phyloP scores from a whole-genome alignment of 2,113 vertebrate species.

The Alaudala cheleensis region DNA sequence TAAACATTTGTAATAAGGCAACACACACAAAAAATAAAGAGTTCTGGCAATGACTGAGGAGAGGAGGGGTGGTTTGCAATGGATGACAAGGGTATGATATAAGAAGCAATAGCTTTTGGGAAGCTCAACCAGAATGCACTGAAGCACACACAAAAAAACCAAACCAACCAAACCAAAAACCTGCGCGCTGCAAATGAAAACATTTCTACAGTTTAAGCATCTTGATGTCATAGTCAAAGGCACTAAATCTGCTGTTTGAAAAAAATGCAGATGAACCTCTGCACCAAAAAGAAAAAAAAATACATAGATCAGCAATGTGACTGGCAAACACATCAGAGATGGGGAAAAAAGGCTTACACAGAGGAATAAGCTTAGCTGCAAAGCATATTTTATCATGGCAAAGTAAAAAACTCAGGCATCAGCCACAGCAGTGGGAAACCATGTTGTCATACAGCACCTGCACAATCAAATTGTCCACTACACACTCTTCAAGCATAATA shows the following conservation, averaged over 20 bases:
- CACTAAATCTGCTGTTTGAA: conserved; percentile 58
- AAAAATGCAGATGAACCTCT: conserved; percentile 78
- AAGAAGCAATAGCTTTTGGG: conserved; percentile 67
- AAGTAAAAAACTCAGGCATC: conserved; percentile 63
- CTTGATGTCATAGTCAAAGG: conserved; percentile 61
- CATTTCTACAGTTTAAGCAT: conserved; percentile 58
- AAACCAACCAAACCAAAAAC: not conserved
- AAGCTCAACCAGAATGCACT: conserved; percentile 71
- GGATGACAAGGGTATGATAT: conserved; percentile 53
- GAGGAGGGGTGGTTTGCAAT: conserved; percentile 38
- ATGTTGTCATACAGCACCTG: conserved; percentile 69
- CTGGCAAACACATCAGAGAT: conserved; percentile 87
- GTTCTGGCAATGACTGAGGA: conserved; percentile 42
- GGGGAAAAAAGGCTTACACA: conserved; percentile 72
- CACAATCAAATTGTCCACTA: conserved; percentile 32
- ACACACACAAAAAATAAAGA: conserved; percentile 58
- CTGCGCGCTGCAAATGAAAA: conserved; percentile 69
- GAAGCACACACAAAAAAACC: conserved; percentile 57
- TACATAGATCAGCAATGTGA: conserved; percentile 85
- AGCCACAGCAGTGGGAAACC: conserved; percentile 69
- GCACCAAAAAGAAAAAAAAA: conserved; percentile 69
- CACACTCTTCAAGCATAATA: conserved; percentile 63
- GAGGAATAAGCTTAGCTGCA: conserved; percentile 77
- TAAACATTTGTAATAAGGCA: conserved; percentile 4
- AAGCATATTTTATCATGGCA: conserved; percentile 77